Evolutionary conservation across 2,797 vertebrate genomes (phyloP).

Genomic region (Molothrus ater): DNA sequence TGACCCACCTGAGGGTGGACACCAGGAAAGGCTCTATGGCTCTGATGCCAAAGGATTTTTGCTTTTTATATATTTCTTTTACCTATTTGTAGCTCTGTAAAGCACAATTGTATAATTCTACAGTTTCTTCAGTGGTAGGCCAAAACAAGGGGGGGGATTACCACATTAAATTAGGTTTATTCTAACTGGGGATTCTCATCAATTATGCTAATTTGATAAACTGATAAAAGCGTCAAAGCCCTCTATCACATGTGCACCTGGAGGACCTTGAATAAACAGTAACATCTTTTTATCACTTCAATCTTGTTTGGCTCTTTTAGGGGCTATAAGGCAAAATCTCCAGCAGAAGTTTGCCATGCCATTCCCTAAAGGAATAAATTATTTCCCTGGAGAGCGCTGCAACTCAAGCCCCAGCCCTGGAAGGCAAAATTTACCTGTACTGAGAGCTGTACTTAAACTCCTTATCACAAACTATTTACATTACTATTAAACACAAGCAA

Average conservation of each 20-base stretch:
- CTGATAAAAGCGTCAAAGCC: background rate
- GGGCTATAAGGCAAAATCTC: background rate
- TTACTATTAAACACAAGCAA: background rate
- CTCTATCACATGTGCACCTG: no score
- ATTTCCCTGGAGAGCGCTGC: background rate
- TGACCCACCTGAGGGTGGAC: background rate
- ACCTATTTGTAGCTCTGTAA: rapidly evolving
- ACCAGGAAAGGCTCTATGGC: background rate
- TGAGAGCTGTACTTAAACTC: background rate
- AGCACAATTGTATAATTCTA: background rate
- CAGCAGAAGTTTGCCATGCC: background rate
- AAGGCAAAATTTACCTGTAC: background rate
- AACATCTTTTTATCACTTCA: background rate
- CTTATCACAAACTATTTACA: background rate
- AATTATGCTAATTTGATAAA: background rate
- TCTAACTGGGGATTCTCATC: background rate
- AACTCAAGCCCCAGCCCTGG: background rate
- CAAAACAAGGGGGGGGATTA: background rate
- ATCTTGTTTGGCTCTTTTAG: background rate
- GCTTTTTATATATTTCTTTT: background rate
- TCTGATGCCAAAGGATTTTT: background rate
- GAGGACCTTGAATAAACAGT: background rate
- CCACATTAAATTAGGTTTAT: background rate
- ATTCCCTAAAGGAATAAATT: background rate
- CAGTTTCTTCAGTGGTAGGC: background rate